Base-by-base conservation (phyloP, 2,888 invertebrate genomes). In the Lymantria monacha region DNA sequence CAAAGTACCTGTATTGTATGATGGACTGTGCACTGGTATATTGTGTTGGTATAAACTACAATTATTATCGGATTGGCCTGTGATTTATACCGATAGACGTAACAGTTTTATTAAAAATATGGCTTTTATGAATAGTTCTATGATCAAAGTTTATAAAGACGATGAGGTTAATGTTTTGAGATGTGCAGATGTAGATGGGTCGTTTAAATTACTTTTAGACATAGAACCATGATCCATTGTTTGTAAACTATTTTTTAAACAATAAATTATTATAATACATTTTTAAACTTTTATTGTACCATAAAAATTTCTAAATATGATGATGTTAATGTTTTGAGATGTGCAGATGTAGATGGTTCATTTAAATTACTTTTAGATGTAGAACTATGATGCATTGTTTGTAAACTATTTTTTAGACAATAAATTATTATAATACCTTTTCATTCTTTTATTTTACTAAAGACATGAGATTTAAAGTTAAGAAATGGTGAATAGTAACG, bases 21-120 rank as follows among this genome's bases (percentile, higher is more conserved):
- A 62, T 15, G 60, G 63, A 2, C 46, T 48, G 3, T 51, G 51
- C n/a, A 63, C 51, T 31, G 66, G 58, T 0, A 12, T 69, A 0
- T 36, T 69, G 36, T 63, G 62, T 30, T 68, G 68, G 66, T 66
- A 63, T 42, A 53, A 51, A 15, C 45, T 68, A 1, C 53, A 53
- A 38, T 7, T 69, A 41, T 3, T 69, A n/a, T 53, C 55, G 2
- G 50, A 41, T 3, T 57, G 57, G 30, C 7, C 47, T 2, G 58
- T 42, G 14, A 49, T 66, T 3, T 47, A 44, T 11, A 69, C 62
- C 0, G 47, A 59, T 3, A 52, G 64, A 13, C 40, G 50, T 13
- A 55, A 57, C 37, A 59, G 62, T 42, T 64, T 62, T 11, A 59
- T 64, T 10, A 44, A 58, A 7, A 44, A 50, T 3, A 57, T 48